phyloP scores from a whole-genome alignment of 2,888 invertebrate genomes.

The Orchesella flavescens region DNA sequence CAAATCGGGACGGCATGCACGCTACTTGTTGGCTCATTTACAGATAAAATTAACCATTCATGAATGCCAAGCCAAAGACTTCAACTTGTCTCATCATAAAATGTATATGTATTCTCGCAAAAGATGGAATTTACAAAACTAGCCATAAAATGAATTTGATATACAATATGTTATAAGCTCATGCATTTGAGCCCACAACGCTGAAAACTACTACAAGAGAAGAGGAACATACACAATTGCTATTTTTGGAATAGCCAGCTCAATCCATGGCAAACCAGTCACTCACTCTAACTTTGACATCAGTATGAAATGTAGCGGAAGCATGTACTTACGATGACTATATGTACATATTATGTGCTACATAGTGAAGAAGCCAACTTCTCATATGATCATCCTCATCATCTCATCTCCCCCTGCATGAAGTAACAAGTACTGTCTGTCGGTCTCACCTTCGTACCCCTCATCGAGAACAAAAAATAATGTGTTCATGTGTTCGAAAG shows the following conservation, averaged over 20 bases:
- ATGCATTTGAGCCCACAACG: neutral
- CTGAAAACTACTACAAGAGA: neutral
- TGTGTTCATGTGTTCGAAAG: neutral
- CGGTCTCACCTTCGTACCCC: neutral
- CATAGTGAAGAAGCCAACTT: too few species aligned
- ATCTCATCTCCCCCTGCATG: too few species aligned
- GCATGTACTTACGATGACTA: too few species aligned
- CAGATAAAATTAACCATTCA: conserved; percentile 28
- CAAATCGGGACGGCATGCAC: conserved; percentile 14
- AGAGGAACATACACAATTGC: conserved; percentile 34
- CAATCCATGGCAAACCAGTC: conserved; percentile 42
- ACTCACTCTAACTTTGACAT: conserved; percentile 1
- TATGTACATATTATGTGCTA: too few species aligned
- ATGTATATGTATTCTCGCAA: neutral
- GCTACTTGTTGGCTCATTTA: conserved; percentile 44
- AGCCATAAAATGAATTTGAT: neutral
- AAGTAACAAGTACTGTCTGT: neutral
- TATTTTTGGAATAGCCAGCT: conserved; percentile 59
- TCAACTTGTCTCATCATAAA: neutral
- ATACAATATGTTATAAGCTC: neutral
- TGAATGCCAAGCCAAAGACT: neutral
- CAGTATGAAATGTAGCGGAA: neutral
- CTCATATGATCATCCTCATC: too few species aligned
- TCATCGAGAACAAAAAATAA: neutral
- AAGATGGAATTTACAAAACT: conserved; percentile 6